These are phyloP conservation scores for Zaprionus bogoriensis DNA, from an alignment of 2,888 invertebrate genomes.

Conservation along the genomic window DNA sequence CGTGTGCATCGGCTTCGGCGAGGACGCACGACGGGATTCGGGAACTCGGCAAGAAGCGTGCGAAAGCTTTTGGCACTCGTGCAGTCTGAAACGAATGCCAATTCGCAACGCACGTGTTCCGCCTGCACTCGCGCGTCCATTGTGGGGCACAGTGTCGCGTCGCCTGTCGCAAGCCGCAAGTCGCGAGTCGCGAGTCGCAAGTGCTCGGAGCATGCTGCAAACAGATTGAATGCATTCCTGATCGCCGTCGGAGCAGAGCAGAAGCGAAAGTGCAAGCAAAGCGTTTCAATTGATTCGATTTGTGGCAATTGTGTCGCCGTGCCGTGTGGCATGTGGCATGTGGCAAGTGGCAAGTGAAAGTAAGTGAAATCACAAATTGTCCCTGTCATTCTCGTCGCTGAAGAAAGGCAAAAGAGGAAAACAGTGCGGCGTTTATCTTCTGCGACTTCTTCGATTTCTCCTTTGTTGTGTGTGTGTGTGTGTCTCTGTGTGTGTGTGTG, in stretches of 20 bases:
- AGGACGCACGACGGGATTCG: not conserved
- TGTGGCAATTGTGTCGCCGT: conserved; percentile 37
- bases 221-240: conserved; percentile 52
- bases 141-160: conserved; percentile 24
- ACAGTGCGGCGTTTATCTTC: not conserved
- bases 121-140: conserved; percentile 5
- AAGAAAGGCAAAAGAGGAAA: not conserved
- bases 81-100: conserved; percentile 54
- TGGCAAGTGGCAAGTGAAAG: conserved; percentile 47
- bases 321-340: too few relatives aligned
- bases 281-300: conserved; percentile 46
- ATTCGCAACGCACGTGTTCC: conserved; percentile 66
- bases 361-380: conserved; percentile 16
- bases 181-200: conserved; percentile 9
- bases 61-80: conserved; percentile 48
- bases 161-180: conserved; percentile 15
- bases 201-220: conserved; percentile 17
- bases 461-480: not conserved
- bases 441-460: too few relatives aligned
- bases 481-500: not conserved
- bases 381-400: conserved; percentile 4
- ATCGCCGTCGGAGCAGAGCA: conserved; percentile 21
- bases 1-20: conserved; percentile 8
- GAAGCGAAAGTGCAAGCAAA: conserved; percentile 48
- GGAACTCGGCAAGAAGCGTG: conserved; percentile 19